Conservation (phyloP, 2,888 invertebrate genomes). For the Sthenelais limicola region DNA sequence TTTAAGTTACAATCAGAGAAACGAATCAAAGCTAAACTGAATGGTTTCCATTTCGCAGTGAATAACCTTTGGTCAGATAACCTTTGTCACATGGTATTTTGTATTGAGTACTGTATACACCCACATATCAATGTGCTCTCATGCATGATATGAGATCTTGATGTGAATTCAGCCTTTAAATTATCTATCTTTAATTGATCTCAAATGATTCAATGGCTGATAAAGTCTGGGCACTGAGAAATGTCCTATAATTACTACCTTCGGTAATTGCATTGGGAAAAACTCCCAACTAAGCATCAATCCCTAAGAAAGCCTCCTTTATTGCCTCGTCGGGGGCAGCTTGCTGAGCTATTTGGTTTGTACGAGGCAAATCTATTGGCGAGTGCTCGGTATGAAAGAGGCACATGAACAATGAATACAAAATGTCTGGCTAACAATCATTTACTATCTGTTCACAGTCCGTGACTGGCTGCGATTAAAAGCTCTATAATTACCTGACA, state of each 20-base stretch:
- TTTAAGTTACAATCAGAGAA: no score
- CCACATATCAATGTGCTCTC: no score
- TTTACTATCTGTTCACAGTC: slow-evolving; percentile 11
- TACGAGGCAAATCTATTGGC: no score
- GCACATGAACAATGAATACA: slow-evolving; percentile 19
- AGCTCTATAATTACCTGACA: slow-evolving; percentile 37
- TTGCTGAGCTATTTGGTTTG: not conserved
- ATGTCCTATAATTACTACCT: slow-evolving; percentile 18
- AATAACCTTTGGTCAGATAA: no score
- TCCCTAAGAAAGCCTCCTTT: not conserved
- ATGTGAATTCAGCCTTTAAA: no score
- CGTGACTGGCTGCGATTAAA: slow-evolving; percentile 33
- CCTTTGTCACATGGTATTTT: no score
- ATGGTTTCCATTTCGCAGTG: no score
- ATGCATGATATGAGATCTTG: no score
- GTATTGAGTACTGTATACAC: no score
- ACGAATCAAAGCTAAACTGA: no score
- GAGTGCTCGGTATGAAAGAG: slow-evolving; percentile 5
- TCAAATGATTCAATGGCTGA: no score
- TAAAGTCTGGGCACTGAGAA: slow-evolving; percentile 10
- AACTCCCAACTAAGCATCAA: not conserved
- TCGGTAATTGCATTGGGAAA: slow-evolving; percentile 23
- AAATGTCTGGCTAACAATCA: not conserved
- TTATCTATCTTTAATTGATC: no score
- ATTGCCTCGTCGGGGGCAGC: not conserved